Evolutionary conservation across 1,140 invertebrate genomes (phyloP).

Genomic region (Danaus plexippus): DNA sequence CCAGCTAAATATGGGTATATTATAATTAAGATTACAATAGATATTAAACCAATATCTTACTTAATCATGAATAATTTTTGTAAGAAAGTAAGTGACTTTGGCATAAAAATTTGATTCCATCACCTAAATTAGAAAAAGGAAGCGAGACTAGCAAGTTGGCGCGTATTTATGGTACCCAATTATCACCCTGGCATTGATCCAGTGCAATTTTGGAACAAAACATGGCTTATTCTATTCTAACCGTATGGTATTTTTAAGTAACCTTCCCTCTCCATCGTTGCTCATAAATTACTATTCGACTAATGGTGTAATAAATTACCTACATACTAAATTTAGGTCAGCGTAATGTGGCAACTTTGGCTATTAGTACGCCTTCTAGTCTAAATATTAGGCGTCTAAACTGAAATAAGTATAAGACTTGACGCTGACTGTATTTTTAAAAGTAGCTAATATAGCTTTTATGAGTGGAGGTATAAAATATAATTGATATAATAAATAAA

Average conservation of each 20-base stretch:
- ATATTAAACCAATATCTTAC: too few relatives aligned
- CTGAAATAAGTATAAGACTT: too few relatives aligned
- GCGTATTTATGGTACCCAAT: constrained; percentile 42
- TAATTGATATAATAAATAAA: too few relatives aligned
- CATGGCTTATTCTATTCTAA: constrained; percentile 30
- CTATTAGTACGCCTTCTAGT: too few relatives aligned
- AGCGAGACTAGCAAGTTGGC: constrained; percentile 25
- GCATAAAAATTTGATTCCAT: constrained; percentile 12
- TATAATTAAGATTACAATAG: too few relatives aligned
- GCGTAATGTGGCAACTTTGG: constrained; percentile 1
- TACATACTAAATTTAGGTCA: constrained; percentile 5
- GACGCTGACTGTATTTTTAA: too few relatives aligned
- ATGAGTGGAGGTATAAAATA: too few relatives aligned
- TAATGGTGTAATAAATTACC: constrained; percentile 10
- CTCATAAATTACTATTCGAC: constrained; percentile 7
- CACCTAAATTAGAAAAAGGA: constrained; percentile 20
- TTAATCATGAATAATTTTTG: neutral
- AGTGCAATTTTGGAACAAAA: constrained; percentile 38
- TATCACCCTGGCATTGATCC: constrained; percentile 37
- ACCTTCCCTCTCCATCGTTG: constrained; percentile 3
- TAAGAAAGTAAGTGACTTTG: neutral
- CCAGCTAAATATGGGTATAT: too few relatives aligned
- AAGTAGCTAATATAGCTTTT: too few relatives aligned
- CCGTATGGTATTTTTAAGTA: constrained; percentile 18
- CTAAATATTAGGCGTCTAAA: too few relatives aligned